Conservation (phyloP, 2,113 vertebrate genomes). For the Xiphophorus hellerii region DNA sequence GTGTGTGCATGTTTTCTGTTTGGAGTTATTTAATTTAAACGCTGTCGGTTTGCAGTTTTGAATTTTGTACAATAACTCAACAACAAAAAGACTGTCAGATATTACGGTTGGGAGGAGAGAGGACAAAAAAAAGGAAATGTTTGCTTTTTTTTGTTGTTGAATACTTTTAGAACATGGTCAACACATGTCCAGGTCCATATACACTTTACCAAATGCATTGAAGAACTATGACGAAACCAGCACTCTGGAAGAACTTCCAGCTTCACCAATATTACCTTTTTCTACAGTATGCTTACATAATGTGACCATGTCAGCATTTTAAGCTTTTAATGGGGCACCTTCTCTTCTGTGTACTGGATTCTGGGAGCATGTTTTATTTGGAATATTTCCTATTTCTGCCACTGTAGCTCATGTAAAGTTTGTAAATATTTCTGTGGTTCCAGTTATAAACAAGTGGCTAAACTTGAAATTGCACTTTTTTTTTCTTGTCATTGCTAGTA, state of each 20-base stretch:
- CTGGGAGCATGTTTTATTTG: not conserved
- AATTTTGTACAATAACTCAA: not conserved
- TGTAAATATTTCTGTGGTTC: no score
- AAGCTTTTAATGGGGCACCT: conserved; percentile 43
- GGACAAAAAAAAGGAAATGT: not conserved
- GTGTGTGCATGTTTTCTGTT: conserved; percentile 25
- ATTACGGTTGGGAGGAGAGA: conserved; percentile 41
- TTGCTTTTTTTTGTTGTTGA: conserved; percentile 25
- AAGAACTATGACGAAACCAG: conserved; percentile 9
- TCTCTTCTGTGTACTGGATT: conserved; percentile 27
- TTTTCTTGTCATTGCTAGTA: no score
- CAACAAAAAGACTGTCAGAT: conserved; percentile 19
- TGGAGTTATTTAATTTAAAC: not conserved
- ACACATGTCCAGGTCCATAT: conserved; percentile 33
- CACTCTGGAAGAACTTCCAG: not conserved
- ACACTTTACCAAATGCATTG: conserved; percentile 45
- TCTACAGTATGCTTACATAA: conserved; percentile 23
- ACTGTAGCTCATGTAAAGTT: no score
- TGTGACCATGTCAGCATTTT: conserved; percentile 49
- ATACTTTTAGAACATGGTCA: conserved; percentile 48
- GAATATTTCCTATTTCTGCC: no score
- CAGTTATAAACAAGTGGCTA: not conserved
- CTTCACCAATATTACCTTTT: conserved; percentile 15
- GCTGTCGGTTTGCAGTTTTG: conserved; percentile 6
- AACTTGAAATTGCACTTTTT: not conserved